Percentiles rank a stretch among this genome's conserved stretches.
These are phyloP conservation scores for Pachypsylla venusta DNA, from an alignment of 1,140 invertebrate species.

Conservation along the genomic window DNA sequence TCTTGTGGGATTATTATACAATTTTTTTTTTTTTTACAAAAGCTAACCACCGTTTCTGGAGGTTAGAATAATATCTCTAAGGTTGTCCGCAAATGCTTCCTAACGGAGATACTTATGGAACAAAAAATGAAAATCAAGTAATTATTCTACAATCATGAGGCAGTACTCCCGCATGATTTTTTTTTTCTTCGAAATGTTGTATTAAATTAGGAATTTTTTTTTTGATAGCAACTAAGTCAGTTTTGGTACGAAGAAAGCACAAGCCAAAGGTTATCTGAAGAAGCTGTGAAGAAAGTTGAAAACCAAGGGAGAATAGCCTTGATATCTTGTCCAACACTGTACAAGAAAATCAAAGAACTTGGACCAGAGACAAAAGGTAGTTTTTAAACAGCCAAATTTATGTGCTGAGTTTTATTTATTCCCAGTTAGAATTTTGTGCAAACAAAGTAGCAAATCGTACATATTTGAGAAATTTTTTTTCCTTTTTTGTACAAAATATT, in stretches of 20 bases:
- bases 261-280: conserved; percentile 45
- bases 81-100: neutral
- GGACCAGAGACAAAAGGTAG: conserved; percentile 26
- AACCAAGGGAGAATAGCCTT: conserved; percentile 55
- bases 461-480: neutral
- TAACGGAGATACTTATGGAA: no score
- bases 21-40: no score
- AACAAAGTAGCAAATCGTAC: neutral
- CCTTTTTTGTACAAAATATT: neutral
- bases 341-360: conserved; percentile 44
- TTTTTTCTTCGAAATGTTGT: conserved; percentile 16
- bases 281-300: conserved; percentile 38
- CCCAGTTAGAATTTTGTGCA: neutral
- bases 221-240: conserved; percentile 81
- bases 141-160: no score
- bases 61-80: neutral
- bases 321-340: conserved; percentile 79
- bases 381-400: no score
- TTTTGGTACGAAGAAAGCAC: conserved; percentile 88
- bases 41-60: neutral
- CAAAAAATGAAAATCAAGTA: no score
- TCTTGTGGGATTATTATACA: no score
- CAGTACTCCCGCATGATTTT: neutral
- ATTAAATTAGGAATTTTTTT: conserved; percentile 1
- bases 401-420: no score